Base-by-base conservation (phyloP, 2,888 invertebrate species). In the Noctua fimbriata region DNA sequence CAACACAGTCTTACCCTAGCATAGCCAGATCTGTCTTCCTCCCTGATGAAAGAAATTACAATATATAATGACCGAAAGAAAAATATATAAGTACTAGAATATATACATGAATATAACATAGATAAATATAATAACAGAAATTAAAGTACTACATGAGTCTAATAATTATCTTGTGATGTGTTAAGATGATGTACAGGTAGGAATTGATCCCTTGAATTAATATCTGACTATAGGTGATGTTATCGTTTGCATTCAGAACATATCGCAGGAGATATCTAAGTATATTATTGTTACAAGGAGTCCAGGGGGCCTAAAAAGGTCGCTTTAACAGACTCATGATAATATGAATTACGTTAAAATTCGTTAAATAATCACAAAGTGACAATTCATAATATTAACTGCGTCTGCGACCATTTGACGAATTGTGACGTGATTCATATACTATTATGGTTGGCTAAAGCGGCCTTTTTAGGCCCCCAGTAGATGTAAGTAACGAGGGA, bases 1-100 rank as follows among this genome's bases (percentile, higher is more conserved):
- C 92, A 96, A 96, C 95, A 95, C 94, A 92, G 88, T 94, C 97
- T 97, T 97, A 97, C 97, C 97, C 97, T 96, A 96, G 93, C 96
- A 97, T 95, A 97, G 96, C 97, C 97, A 95, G 95, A 94, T 95
- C 95, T 96, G 95, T 97, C 97, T 95, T 96, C 97, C 96, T 97
- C 97, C 97, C 97, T 97, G 96, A 96, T 97, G 95, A 97, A 96
- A 96, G 94, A 96, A 96, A 96, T 95, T 92, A 91, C 87, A 92
- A 93, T 94, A 95, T 92, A 93, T 92, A 92, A 92, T 92, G 90
- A 88, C 87, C 90, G 85, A 88, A 88, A 86, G 89, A 82, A 79
- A 79, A 85, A 82, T 86, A 91, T 69, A 92, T 92, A 91, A 88
- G 89, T 89, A 89, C 88, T 1, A 47, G n/a, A 67, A 92, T 79